phyloP scores from a whole-genome alignment of 2,797 vertebrate genomes.

The Catharus ustulatus region DNA sequence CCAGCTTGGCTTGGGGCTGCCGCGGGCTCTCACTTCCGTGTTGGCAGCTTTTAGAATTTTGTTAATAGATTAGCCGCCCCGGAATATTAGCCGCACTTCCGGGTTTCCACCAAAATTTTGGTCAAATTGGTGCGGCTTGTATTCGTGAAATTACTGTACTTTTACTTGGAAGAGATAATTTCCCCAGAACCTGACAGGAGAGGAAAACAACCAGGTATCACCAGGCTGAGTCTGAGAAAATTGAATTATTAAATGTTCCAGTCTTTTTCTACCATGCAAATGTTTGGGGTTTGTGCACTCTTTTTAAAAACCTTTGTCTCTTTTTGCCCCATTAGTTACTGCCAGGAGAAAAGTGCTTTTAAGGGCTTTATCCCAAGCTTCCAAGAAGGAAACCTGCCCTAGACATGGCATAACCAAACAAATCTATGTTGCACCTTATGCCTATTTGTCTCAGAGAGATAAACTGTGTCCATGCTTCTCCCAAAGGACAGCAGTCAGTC shows the following conservation, averaged over 20 bases:
- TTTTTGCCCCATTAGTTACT: not conserved
- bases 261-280: not conserved
- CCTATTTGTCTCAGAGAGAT: not conserved
- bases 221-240: not conserved
- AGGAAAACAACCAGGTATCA: not conserved
- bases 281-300: not conserved
- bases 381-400: not conserved
- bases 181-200: not conserved
- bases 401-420: not conserved
- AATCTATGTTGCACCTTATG: not conserved
- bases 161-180: constrained; percentile 27
- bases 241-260: not conserved
- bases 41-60: too few species aligned
- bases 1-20: too few species aligned
- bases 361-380: not conserved
- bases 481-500: not conserved
- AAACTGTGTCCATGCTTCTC: not conserved
- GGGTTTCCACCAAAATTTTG: too few species aligned
- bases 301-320: not conserved
- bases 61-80: too few species aligned
- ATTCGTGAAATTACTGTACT: too few species aligned
- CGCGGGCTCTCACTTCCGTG: too few species aligned
- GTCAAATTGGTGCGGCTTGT: too few species aligned
- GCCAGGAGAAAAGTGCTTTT: not conserved
- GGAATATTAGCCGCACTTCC: too few species aligned